Evolutionary conservation across 1,140 invertebrate species (phyloP).

Genomic region (Drosophila teissieri): DNA sequence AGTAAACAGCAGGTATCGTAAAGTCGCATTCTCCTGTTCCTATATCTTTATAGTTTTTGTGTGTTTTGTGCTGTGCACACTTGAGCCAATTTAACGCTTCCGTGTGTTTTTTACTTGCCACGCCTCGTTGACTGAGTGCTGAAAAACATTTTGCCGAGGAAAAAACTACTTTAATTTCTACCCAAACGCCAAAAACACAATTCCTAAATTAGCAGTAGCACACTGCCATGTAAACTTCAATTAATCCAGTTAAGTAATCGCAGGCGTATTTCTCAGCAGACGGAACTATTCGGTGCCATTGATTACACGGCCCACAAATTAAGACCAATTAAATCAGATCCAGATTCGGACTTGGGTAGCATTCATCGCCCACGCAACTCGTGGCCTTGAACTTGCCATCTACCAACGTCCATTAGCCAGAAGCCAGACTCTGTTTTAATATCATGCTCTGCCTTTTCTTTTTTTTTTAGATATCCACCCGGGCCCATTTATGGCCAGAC

Average conservation of each 20-base stretch:
- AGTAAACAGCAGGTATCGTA: not conserved
- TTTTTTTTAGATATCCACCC: conserved; percentile 27
- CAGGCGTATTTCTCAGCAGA: conserved; percentile 20
- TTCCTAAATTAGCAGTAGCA: conserved; percentile 26
- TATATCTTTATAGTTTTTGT: conserved; percentile 12
- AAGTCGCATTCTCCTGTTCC: not conserved
- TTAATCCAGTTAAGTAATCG: conserved; percentile 47
- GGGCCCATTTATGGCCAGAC: conserved; percentile 38
- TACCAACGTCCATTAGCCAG: conserved; percentile 35
- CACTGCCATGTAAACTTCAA: conserved; percentile 30
- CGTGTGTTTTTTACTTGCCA: conserved; percentile 71
- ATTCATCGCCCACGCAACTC: conserved; percentile 15
- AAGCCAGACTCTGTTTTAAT: conserved; percentile 26
- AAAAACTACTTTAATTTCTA: conserved; percentile 39
- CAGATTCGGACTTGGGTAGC: conserved; percentile 18
- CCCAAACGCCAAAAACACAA: conserved; percentile 35
- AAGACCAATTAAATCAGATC: conserved; percentile 58
- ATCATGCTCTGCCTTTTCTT: conserved; percentile 26
- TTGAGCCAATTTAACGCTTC: conserved; percentile 77
- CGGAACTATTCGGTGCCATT: conserved; percentile 39
- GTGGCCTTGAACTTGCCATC: conserved; percentile 55
- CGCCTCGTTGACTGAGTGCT: conserved; percentile 43
- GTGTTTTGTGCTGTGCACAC: conserved; percentile 47
- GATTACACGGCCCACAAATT: conserved; percentile 51
- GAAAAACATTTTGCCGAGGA: conserved; percentile 8